Evolutionary conservation across 2,113 vertebrate genomes (phyloP).

Genomic region (Pterocles burchelli): DNA sequence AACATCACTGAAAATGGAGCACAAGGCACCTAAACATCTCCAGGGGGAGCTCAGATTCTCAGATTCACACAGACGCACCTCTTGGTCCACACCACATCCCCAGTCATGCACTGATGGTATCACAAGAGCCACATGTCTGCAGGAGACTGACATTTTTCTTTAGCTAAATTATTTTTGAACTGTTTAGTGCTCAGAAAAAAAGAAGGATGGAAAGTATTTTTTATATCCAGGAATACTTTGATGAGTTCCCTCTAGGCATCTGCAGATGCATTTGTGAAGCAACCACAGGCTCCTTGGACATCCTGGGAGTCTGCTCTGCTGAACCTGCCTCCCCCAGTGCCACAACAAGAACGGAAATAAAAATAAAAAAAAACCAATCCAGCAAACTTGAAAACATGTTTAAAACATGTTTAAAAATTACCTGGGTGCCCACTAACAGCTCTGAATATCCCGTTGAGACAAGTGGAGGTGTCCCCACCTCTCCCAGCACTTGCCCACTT

Average conservation of each 20-base stretch:
- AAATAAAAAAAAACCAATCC: background rate
- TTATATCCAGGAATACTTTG: background rate
- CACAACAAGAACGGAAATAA: background rate
- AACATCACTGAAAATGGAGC: background rate
- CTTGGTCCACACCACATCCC: background rate
- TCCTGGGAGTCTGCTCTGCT: background rate
- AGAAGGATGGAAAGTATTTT: background rate
- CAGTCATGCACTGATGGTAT: accelerated
- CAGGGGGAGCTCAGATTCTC: background rate
- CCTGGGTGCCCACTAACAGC: background rate
- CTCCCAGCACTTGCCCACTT: background rate
- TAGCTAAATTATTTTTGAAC: background rate
- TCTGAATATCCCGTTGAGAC: background rate
- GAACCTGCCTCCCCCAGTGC: background rate
- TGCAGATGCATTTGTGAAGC: background rate
- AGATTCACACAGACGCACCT: accelerated
- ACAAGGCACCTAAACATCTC: background rate
- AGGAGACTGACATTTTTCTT: background rate
- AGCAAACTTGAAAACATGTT: background rate
- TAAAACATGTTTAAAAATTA: background rate
- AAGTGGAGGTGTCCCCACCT: background rate
- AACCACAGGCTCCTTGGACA: background rate
- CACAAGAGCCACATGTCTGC: background rate
- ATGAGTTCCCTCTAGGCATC: background rate
- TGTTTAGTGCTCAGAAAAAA: background rate